Evolutionary conservation across 1,140 invertebrate species (phyloP), one percentile per base, ranked within the genome.

Genomic region (Hycleus phaleratus): DNA sequence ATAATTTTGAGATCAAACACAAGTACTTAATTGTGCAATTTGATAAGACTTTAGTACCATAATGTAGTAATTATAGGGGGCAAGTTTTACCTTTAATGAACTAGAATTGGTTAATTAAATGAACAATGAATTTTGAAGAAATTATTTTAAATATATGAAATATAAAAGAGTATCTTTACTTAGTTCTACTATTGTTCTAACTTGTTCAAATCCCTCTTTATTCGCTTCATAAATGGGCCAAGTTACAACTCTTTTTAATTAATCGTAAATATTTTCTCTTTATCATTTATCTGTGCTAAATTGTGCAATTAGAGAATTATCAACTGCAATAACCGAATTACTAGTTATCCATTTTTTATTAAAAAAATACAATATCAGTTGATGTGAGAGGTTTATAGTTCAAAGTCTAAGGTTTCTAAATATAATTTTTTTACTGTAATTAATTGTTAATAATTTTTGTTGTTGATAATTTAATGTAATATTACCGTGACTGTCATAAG

Each of bases 241-340:
- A n/a, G 9, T 8, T 11, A 7, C 40, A 42, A 3, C 40, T 10
- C 10, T 10, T 10, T 11, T 42, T 42, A 42, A 42, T n/a, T 10
- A 42, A 1, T 10, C 11, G 9, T 8, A 9, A 9, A 42, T 7
- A 42, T 42, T 42, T 10, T 42, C 10, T 10, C 10, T 42, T 11
- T n/a, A 7, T 9, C 6, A 42, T 42, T 42, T 9, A 42, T n/a
- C 11, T 5, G 10, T 42, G 3, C 11, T 67, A 25, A 73, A 63
- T 11, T 65, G 67, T 4, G 65, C 57, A 5, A 66, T 61, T 6
- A 77, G 66, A 32, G 68, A 64, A 44, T 74, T 71, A 60, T 78
- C 80, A 18, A 79, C 81, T 38, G 82, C 72, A 3, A 80, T 80
- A 4, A 81, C 51, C 32, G 69, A 56, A 11, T 75, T 67, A 7